Evolutionary conservation across 2,888 invertebrate genomes (phyloP), one percentile per base, ranked within the genome.

Genomic region (Entomobrya multifasciata): DNA sequence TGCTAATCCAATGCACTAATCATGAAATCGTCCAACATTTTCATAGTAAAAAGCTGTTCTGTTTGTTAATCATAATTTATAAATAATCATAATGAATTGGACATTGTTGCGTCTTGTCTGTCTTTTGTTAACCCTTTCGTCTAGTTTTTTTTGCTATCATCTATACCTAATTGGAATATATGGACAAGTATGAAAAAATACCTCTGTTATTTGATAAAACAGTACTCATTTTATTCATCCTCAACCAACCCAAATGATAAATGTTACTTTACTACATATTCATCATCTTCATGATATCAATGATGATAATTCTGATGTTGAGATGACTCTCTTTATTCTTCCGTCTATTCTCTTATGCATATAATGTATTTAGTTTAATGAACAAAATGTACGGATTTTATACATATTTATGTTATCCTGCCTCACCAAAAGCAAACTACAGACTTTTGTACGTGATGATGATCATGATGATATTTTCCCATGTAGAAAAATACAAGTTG

Each of bases 401-500:
- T n/a, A n/a, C n/a, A n/a, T n/a, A n/a, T n/a, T n/a, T n/a, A n/a
- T n/a, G n/a, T n/a, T n/a, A n/a, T n/a, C n/a, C n/a, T n/a, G n/a
- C n/a, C n/a, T n/a, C n/a, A n/a, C n/a, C n/a, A n/a, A n/a, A n/a
- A n/a, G n/a, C n/a, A n/a, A n/a, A 36, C 36, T 36, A 36, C 36
- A 36, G 4, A 6, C 36, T 36, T 36, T 36, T 36, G 52, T 5
- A 55, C 57, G 57, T 57, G 41, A 44, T 41, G 41, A 67, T 67
- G 52, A 60, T 67, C 17, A 60, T 57, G 22, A 57, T 57, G 27
- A 25, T 11, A 10, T 65, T 67, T 67, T 67, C 67, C 44, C 67
- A 67, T 67, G 67, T 67, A 60, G 25, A 27, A 27, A 67, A 41
- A 67, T 22, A 67, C 72, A 72, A 78, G 30, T 72, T 72, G 57